Conservation (phyloP, 1,140 invertebrate genomes). For the Tribolium castaneum region DNA sequence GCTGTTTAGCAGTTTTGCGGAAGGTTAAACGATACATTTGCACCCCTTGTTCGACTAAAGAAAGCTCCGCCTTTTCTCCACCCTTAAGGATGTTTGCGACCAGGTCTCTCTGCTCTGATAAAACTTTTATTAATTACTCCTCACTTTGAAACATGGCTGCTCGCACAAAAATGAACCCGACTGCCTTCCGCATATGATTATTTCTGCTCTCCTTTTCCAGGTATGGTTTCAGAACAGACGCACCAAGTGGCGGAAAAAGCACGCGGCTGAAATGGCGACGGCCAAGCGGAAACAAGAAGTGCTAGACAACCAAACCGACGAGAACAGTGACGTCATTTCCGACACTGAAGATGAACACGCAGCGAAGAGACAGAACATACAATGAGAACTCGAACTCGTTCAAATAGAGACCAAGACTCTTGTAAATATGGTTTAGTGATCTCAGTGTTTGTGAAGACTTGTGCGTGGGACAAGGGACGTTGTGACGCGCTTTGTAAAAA, state of each 20-base stretch:
- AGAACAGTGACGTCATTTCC: constrained; percentile 64
- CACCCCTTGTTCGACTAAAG: constrained; percentile 48
- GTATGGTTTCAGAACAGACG: constrained; percentile 99
- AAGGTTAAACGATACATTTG: constrained; percentile 52
- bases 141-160: constrained; percentile 45
- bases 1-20: constrained; percentile 54
- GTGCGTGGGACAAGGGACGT: constrained; percentile 39
- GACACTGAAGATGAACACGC: constrained; percentile 62
- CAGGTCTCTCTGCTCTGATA: constrained; percentile 41
- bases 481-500: constrained; percentile 56
- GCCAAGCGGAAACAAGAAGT: constrained; percentile 97
- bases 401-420: constrained; percentile 29
- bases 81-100: constrained; percentile 49
- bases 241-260: constrained; percentile 99
- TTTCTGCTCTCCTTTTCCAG: constrained; percentile 70
- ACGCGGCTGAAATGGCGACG: constrained; percentile 98
- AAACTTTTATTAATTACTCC: constrained; percentile 48
- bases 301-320: constrained; percentile 74
- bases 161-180: background rate
- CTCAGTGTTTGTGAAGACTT: constrained; percentile 54
- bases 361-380: constrained; percentile 61
- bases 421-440: constrained; percentile 56
- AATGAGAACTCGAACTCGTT: constrained; percentile 53
- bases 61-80: constrained; percentile 53
- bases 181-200: background rate